phyloP scores from a whole-genome alignment of 1,140 invertebrate species.

The Trichomalopsis sarcophagae region DNA sequence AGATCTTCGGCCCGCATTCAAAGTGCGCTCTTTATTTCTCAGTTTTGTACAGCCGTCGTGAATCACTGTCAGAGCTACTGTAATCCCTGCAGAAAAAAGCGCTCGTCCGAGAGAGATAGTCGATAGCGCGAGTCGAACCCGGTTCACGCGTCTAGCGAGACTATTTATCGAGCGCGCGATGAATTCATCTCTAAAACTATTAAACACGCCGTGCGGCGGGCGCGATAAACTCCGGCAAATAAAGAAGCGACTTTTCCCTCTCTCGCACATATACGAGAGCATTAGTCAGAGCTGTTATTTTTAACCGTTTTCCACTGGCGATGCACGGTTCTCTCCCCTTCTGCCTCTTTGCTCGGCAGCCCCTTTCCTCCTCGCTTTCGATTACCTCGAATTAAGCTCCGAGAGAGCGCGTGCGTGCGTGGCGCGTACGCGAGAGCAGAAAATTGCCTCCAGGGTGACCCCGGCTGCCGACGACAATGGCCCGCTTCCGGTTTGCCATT shows the following conservation, averaged over 20 bases:
- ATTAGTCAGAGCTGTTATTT: conserved; percentile 43
- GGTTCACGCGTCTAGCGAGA: background rate
- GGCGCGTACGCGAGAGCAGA: conserved; percentile 42
- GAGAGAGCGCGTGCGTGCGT: conserved; percentile 43
- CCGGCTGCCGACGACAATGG: conserved; percentile 55
- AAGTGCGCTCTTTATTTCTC: background rate
- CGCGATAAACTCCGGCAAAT: conserved; percentile 10
- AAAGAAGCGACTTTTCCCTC: conserved; percentile 12
- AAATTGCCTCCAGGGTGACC: conserved; percentile 61
- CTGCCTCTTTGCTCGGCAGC: background rate
- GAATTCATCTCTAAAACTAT: conserved; percentile 42
- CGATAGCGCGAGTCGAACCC: background rate
- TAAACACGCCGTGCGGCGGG: background rate
- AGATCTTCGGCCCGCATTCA: too few species aligned
- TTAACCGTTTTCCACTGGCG: conserved; percentile 32
- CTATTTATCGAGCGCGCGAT: conserved; percentile 9
- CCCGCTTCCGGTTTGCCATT: conserved; percentile 58
- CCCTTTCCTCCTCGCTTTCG: conserved; percentile 47
- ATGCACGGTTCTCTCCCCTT: conserved; percentile 13
- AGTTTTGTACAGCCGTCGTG: background rate
- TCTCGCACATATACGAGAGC: background rate
- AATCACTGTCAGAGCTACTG: background rate
- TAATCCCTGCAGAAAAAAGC: too few species aligned
- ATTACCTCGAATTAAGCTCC: conserved; percentile 57
- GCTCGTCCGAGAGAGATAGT: background rate